A percentile compares a stretch with the other conserved stretches of the same genome.
These are phyloP conservation scores for Neosalanx taihuensis DNA, from an alignment of 2,797 vertebrate genomes.

Conservation along the genomic window DNA sequence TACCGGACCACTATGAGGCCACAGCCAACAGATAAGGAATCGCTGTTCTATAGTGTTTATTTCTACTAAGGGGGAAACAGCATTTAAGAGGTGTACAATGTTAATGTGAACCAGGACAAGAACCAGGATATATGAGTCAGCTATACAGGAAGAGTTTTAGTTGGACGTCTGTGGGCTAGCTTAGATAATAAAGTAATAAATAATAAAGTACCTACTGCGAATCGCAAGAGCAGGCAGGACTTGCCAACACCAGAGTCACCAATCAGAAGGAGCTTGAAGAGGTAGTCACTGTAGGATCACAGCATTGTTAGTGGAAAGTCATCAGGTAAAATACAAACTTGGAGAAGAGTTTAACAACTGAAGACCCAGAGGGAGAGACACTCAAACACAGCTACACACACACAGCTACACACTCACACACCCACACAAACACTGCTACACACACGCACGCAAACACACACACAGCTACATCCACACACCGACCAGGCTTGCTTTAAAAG, in stretches of 20 bases:
- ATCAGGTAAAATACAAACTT: background rate
- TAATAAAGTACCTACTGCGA: conserved; percentile 63
- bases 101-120: background rate
- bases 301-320: conserved; percentile 1
- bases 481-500: too few species aligned
- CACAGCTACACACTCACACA: background rate
- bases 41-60: background rate
- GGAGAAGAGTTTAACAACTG: background rate
- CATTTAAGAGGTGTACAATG: background rate
- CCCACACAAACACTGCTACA: background rate
- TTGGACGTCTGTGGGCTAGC: too few species aligned
- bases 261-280: conserved; percentile 80
- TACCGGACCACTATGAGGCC: too few species aligned
- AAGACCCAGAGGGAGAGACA: background rate
- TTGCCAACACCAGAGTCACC: conserved; percentile 81
- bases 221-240: conserved; percentile 78
- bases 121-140: background rate
- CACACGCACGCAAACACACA: background rate
- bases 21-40: background rate
- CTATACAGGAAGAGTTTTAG: too few species aligned
- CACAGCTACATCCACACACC: too few species aligned
- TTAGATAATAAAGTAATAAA: too few species aligned
- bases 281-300: conserved; percentile 68
- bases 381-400: background rate
- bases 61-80: background rate